Base-by-base conservation (phyloP, 1,140 invertebrate species). In the Drosophila cardini region DNA sequence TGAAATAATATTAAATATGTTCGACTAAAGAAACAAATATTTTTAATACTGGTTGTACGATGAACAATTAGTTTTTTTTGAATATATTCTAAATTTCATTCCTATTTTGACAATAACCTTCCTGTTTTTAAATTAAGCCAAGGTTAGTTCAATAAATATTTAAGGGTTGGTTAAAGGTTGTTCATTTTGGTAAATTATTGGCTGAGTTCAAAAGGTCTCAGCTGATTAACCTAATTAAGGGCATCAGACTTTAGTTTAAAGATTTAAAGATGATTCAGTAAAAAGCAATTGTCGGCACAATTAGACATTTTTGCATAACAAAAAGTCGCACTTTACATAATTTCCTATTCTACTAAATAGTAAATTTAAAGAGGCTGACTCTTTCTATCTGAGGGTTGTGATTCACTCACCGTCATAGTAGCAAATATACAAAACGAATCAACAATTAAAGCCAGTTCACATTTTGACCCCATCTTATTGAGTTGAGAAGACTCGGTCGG, bases 371-470 rank as follows among this genome's bases (percentile, higher is more conserved):
- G 52, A 48, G 36, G n/a, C 62, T 62, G 73, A 76, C 79, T 65
- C 18, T 53, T 46, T 76, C 46, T 71, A 53, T 70, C 45, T 58
- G 36, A 53, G 38, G 43, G n/a, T 73, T 53, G 38, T 48, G 65
- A 78, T 60, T 80, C 71, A 78, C 18, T 36, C 40, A 71, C 53
- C 42, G 52, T 50, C 46, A 64, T 60, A 63, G 72, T 40, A 52
- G 45, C 21, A 26, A 43, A 50, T 43, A 34, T 32, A 46, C 62
- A 26, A 64, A 48, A 45, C 50, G 36, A 40, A 43, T 18, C 43
- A 42, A 52, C 83, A 86, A 87, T 87, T 87, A 86, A 81, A 79
- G 76, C 64, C 79, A 70, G 79, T 76, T 86, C 76, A 86, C 79
- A 67, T 76, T 76, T 76, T 86, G 83, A 86, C 83, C 83, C 83